A percentile compares a stretch with the other conserved stretches of the same genome.
Evolutionary conservation across 2,888 invertebrate genomes (phyloP).

Genomic region (Labia minor): DNA sequence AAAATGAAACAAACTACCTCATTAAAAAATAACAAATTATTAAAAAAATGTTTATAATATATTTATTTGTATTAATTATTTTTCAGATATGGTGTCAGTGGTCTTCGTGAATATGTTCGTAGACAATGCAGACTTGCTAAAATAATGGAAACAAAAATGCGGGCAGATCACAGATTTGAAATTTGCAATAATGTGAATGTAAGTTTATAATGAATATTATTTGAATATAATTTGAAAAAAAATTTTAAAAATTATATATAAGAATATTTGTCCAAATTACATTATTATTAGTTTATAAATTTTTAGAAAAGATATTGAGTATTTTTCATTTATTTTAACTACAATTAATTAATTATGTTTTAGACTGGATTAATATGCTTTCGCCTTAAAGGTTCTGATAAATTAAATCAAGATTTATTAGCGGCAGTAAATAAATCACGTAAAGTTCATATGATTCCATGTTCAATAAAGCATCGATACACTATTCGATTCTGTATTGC

Average conservation of each 20-base stretch:
- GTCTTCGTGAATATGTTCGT: slow-evolving; percentile 72
- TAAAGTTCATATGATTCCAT: slow-evolving; percentile 76
- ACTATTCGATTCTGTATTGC: slow-evolving; percentile 71
- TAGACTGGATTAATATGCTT: slow-evolving; percentile 67
- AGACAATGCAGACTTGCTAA: slow-evolving; percentile 70
- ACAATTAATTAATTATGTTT: slow-evolving; percentile 14
- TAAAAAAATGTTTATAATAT: too few species aligned
- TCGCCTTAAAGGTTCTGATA: slow-evolving; percentile 57
- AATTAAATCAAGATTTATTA: slow-evolving; percentile 61
- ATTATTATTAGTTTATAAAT: too few species aligned
- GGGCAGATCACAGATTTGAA: slow-evolving; percentile 60
- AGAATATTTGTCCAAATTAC: too few species aligned
- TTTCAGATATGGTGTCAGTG: slow-evolving; percentile 67
- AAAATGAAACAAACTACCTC: neutral
- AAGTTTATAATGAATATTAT: slow-evolving; percentile 14
- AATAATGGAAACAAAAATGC: slow-evolving; percentile 57
- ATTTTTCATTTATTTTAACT: too few species aligned
- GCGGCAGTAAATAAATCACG: slow-evolving; percentile 73
- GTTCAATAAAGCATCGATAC: slow-evolving; percentile 62
- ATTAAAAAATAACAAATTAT: neutral
- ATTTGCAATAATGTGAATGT: slow-evolving; percentile 59
- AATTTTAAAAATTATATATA: too few species aligned
- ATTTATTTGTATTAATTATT: slow-evolving; percentile 31
- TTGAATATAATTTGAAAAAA: slow-evolving; percentile 15
- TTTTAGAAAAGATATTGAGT: too few species aligned